Evolutionary conservation across 2,113 vertebrate genomes (phyloP), one percentile per base, ranked within the genome.

Genomic region (Apistogramma diplotaenia): DNA sequence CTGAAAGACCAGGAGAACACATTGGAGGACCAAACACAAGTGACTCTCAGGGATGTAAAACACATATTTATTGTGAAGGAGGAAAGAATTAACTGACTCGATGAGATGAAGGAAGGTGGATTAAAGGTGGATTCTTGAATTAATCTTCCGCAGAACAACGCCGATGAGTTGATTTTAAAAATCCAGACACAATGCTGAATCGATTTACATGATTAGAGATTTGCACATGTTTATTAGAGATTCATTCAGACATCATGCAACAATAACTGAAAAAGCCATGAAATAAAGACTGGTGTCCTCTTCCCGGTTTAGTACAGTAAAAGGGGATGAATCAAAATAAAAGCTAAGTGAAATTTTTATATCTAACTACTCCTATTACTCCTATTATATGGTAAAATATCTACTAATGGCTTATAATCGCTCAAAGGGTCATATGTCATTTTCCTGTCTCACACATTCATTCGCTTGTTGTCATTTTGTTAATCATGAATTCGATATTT

Each of bases 1-100:
- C 97, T 98, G 96, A 94, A 98, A 97, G 94, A 96, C 89, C 95
- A 96, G 91, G 95, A 83, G 93, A 73, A 97, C 90, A 97, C 92
- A 79, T 95, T 96, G 95, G 95, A 94, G 92, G 91, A 89, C 85
- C 87, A 84, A 90, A 82, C 29, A 70, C 76, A 81, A 82, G 8
- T 10, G 4, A 77, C 12, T 31, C n/a, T 43, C 16, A 43, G 23
- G 27, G 51, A 70, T 29, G 62, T 43, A 37, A 16, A 31, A 46
- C 33, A 29, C 6, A 74, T 62, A 29, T 49, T 2, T 9, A 56
- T 73, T 18, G 19, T 11, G 2, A 13, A 49, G 49, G 49, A 13
- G 35, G 19, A 19, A 33, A 61, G 16, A 87, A 79, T 85, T 33
- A 79, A 78, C 15, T 8, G 23, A 40, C 9, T 35, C 0, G 19